Evolutionary conservation across 2,888 invertebrate genomes (phyloP).

Genomic region (Xylophagus ater): DNA sequence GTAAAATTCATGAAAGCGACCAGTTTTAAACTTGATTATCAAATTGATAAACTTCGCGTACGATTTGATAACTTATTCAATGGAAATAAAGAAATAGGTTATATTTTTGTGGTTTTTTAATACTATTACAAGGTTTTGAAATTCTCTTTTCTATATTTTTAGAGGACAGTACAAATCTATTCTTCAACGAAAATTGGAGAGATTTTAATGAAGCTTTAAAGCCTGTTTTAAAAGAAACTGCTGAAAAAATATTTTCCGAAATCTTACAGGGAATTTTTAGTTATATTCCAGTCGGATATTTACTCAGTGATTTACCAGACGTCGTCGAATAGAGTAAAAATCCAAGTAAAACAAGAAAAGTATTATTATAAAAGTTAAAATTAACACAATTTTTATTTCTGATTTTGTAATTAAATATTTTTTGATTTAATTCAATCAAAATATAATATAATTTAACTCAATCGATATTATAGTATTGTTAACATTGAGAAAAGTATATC

Average conservation of each 20-base stretch:
- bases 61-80: constrained; percentile 62
- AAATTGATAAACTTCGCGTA: constrained; percentile 53
- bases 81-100: constrained; percentile 59
- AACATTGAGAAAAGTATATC: too few species aligned
- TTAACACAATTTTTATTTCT: too few species aligned
- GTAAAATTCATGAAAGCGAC: constrained; percentile 59
- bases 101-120: too few species aligned
- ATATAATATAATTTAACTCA: too few species aligned
- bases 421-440: too few species aligned
- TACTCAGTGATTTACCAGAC: constrained; percentile 52
- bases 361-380: too few species aligned
- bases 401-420: too few species aligned
- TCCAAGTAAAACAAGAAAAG: too few species aligned
- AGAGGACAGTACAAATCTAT: too few species aligned
- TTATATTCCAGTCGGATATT: constrained; percentile 56
- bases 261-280: constrained; percentile 56
- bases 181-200: constrained; percentile 63
- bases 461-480: too few species aligned
- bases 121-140: neutral
- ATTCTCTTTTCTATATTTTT: constrained; percentile 4
- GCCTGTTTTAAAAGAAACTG: constrained; percentile 56
- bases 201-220: constrained; percentile 58
- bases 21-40: constrained; percentile 53
- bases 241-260: constrained; percentile 56
- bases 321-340: too few species aligned